These are phyloP conservation scores for Sapayoa aenigma DNA, from an alignment of 2,113 vertebrate genomes.

Conservation along the genomic window DNA sequence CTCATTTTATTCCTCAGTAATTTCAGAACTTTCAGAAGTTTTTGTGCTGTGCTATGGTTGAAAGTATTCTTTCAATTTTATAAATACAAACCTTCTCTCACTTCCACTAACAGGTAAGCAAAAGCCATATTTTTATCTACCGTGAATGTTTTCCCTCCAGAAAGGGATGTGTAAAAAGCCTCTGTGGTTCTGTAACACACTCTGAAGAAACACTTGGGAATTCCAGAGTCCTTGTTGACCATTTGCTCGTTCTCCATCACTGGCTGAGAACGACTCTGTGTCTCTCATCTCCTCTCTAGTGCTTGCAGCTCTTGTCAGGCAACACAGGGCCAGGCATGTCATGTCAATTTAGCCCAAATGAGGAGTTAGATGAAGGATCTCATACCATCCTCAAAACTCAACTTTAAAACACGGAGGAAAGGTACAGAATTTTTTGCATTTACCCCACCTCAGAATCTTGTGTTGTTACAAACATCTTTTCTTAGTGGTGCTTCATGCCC, in stretches of 20 bases:
- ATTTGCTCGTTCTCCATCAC: neutral
- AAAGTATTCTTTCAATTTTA: neutral
- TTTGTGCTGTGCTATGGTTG: neutral
- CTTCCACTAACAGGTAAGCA: neutral
- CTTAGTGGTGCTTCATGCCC: neutral
- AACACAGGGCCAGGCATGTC: neutral
- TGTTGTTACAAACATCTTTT: neutral
- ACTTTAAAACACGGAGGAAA: neutral
- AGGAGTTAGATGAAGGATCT: neutral
- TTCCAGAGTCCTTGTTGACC: neutral
- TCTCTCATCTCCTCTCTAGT: neutral
- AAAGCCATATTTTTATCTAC: neutral
- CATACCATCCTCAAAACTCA: neutral
- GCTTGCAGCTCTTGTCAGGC: neutral
- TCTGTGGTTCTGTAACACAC: neutral
- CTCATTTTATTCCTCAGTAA: neutral
- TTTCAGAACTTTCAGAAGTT: neutral
- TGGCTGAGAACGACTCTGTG: neutral
- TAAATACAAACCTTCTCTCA: neutral
- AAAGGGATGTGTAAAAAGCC: neutral
- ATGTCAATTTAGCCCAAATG: neutral
- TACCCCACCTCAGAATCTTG: neutral
- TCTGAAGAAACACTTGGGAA: neutral
- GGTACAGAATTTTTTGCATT: neutral
- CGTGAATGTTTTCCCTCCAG: neutral